phyloP scores from a whole-genome alignment of 1,140 invertebrate genomes.

The Chironomus tepperi region DNA sequence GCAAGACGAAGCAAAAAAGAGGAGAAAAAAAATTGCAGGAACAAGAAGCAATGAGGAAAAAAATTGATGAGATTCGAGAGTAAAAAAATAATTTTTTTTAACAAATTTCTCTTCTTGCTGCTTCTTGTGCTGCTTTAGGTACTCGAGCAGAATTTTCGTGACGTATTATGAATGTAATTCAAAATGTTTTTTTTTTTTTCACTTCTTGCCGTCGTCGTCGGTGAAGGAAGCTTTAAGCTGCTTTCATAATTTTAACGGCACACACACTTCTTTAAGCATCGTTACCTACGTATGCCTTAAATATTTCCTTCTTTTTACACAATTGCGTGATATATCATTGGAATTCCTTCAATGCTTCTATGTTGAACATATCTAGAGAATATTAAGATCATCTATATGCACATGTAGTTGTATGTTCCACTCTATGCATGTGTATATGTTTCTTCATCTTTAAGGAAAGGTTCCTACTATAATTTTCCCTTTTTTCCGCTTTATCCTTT shows the following conservation, averaged over 20 bases:
- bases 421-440: slow-evolving; percentile 1
- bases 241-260: neutral
- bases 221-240: no score
- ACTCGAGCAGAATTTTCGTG: neutral
- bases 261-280: neutral
- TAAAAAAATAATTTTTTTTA: neutral
- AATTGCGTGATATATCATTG: neutral
- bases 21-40: neutral
- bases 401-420: neutral
- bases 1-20: neutral
- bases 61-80: slow-evolving; percentile 6
- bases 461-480: slow-evolving; percentile 6
- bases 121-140: neutral
- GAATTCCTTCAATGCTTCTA: neutral
- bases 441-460: neutral
- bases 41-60: neutral
- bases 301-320: neutral
- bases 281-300: neutral
- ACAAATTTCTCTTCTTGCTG: neutral
- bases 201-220: no score
- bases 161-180: slow-evolving; percentile 14
- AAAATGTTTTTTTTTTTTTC: neutral
- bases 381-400: neutral
- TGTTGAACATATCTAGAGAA: neutral
- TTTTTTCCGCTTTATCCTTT: slow-evolving; percentile 11